Percentiles rank a stretch among this genome's conserved stretches.
phyloP scores from a whole-genome alignment of 2,113 vertebrate genomes.

The Conger conger region DNA sequence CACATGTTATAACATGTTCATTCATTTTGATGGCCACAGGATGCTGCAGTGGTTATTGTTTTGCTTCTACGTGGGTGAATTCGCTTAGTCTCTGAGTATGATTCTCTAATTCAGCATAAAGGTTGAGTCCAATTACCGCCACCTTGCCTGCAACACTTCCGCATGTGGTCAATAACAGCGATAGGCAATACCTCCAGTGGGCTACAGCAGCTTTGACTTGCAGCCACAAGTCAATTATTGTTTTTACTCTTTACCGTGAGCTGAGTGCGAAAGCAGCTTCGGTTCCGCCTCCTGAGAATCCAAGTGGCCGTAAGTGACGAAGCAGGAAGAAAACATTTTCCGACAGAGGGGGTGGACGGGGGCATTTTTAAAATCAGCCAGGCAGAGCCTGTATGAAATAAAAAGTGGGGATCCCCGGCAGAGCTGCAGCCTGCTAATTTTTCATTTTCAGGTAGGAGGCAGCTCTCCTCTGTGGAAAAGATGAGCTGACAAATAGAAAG shows the following conservation, averaged over 20 bases:
- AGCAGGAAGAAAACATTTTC: not conserved
- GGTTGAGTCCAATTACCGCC: not conserved
- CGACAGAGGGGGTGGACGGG: not conserved
- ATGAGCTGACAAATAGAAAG: not conserved
- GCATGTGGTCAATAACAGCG: not conserved
- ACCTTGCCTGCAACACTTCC: not conserved
- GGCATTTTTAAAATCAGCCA: not conserved
- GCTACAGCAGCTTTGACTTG: not conserved
- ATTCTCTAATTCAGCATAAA: not conserved
- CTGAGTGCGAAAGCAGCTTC: not conserved
- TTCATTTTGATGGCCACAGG: too few species aligned
- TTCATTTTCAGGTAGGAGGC: not conserved
- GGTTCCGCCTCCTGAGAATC: not conserved
- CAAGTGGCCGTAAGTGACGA: not conserved
- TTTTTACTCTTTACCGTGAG: not conserved
- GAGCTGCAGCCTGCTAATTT: not conserved
- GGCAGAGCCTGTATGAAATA: not conserved
- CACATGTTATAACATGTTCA: too few species aligned
- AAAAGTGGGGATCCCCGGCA: not conserved
- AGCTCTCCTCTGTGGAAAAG: not conserved
- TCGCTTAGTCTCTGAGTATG: not conserved
- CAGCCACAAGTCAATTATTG: not conserved
- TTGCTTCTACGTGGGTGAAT: too few species aligned
- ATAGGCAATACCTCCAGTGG: not conserved
- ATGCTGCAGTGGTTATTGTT: too few species aligned